Conservation (phyloP, 2,797 vertebrate species). For the Acrocephalus scirpaceus region DNA sequence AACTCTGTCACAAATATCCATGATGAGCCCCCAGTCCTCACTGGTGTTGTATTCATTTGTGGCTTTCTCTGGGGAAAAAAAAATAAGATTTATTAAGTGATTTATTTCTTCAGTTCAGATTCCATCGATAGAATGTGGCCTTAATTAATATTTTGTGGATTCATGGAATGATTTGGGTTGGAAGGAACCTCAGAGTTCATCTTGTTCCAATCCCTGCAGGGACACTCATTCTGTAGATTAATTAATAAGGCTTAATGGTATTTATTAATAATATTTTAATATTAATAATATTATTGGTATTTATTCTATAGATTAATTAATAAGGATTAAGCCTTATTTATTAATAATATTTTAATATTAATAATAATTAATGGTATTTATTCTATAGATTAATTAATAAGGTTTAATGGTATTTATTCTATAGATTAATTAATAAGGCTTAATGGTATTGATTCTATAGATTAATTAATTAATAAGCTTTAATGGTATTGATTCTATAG, state of each 20-base stretch:
- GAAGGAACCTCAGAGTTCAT: not conserved
- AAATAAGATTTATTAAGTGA: not conserved
- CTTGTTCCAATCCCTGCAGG: not conserved
- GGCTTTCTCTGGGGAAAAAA: slow-evolving; percentile 86
- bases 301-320: too few relatives aligned
- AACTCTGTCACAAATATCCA: slow-evolving; percentile 97
- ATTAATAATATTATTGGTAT: too few relatives aligned
- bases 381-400: too few relatives aligned
- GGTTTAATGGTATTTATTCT: too few relatives aligned
- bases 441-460: too few relatives aligned
- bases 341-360: too few relatives aligned
- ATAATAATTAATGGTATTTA: too few relatives aligned
- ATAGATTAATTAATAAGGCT: too few relatives aligned
- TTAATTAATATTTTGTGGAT: not conserved
- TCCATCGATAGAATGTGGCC: rapidly evolving
- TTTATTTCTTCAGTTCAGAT: not conserved
- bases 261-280: too few relatives aligned
- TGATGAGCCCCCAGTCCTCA: slow-evolving; percentile 95
- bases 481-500: too few relatives aligned
- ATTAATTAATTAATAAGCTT: too few relatives aligned
- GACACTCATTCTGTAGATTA: not conserved
- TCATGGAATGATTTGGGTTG: not conserved
- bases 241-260: not conserved
- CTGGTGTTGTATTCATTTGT: slow-evolving; percentile 93
- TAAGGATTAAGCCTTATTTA: too few relatives aligned